Evolutionary conservation across 2,113 vertebrate species (phyloP).

Genomic region (Oxyura jamaicensis): DNA sequence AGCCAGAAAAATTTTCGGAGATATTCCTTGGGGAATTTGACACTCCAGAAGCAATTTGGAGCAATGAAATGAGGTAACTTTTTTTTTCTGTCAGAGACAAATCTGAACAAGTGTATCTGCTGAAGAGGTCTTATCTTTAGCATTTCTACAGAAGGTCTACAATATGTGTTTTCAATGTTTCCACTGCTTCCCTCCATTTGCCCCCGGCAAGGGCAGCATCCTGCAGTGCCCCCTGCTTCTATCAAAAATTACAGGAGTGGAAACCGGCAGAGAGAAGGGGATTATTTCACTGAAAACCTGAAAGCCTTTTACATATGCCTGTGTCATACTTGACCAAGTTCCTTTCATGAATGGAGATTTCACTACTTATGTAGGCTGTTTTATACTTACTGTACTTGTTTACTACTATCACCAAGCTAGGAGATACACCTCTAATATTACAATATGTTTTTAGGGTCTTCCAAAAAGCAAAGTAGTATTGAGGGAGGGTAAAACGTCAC

Average conservation of each 20-base stretch:
- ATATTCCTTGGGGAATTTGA: conserved; percentile 99
- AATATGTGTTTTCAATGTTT: not conserved
- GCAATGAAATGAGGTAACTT: conserved; percentile 96
- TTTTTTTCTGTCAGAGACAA: not conserved
- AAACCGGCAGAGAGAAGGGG: not conserved
- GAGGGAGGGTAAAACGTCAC: not conserved
- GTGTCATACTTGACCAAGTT: not conserved
- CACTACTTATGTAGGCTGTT: not conserved
- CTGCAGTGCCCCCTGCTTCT: not conserved
- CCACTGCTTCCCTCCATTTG: not conserved
- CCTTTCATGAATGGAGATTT: not conserved
- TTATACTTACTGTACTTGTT: not conserved
- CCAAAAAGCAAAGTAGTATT: not conserved
- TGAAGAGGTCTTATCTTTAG: not conserved
- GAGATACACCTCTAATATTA: not conserved
- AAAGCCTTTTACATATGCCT: not conserved
- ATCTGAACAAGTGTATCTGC: not conserved
- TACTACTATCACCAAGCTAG: not conserved
- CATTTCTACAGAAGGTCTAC: not conserved
- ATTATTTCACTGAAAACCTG: not conserved
- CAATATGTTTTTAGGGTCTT: not conserved
- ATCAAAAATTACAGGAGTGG: not conserved
- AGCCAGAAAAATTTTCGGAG: conserved; percentile 96
- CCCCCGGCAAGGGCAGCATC: not conserved
- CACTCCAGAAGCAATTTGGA: conserved; percentile 99